A percentile compares a stretch with the other conserved stretches of the same genome.
Conservation (phyloP, 2,797 vertebrate genomes). For the Triplophysa yarkandensis region DNA sequence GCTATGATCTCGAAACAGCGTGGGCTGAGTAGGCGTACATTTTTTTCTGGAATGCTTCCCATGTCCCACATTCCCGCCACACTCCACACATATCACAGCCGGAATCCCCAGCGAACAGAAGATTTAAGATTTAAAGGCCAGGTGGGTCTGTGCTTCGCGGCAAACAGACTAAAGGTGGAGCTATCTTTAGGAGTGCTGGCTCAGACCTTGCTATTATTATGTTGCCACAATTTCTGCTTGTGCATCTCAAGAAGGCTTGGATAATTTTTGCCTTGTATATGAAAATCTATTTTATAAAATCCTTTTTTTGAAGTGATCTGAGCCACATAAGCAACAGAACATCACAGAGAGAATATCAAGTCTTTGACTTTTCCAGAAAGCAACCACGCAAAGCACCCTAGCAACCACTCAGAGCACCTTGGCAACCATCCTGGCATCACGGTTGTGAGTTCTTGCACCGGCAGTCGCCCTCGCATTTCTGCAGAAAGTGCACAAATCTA, state of each 20-base stretch:
- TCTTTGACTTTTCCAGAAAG: background rate
- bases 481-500: background rate
- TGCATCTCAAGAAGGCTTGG: background rate
- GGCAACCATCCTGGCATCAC: background rate
- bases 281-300: background rate
- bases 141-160: conserved; percentile 30
- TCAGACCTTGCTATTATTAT: background rate
- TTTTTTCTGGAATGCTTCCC: conserved; percentile 51
- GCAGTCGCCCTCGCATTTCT: background rate
- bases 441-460: background rate
- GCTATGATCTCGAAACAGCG: conserved; percentile 27
- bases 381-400: conserved; percentile 1
- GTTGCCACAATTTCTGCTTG: conserved; percentile 2
- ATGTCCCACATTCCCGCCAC: conserved; percentile 41
- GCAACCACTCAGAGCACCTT: conserved; percentile 1
- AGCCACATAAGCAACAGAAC: background rate
- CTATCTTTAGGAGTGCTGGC: conserved; percentile 1
- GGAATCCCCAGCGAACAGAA: conserved; percentile 37
- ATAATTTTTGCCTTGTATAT: background rate
- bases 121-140: conserved; percentile 33
- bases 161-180: conserved; percentile 29
- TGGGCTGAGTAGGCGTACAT: conserved; percentile 45
- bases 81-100: conserved; percentile 32
- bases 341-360: background rate
- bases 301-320: background rate